Conservation (phyloP, 2,888 invertebrate species). For the Sussaba pulchella region DNA sequence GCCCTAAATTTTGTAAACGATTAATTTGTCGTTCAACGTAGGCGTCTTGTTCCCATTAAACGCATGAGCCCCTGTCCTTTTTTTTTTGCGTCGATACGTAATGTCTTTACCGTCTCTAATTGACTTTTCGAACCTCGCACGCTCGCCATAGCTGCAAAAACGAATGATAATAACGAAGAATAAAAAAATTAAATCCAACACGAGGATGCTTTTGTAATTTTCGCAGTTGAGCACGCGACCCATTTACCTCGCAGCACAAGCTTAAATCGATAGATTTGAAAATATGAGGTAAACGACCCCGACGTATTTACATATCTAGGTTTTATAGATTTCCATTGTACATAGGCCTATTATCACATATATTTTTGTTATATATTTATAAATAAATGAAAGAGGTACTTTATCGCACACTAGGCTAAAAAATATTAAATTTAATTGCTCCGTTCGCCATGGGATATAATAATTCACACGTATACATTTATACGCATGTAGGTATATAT, state of each 20-base stretch:
- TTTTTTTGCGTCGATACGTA: too few relatives aligned
- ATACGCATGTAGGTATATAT: constrained; percentile 5
- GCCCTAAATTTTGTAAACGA: too few relatives aligned
- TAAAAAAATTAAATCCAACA: neutral
- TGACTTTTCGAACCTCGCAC: too few relatives aligned
- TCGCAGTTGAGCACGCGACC: too few relatives aligned
- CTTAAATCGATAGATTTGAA: constrained; percentile 50
- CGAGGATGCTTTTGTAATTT: neutral
- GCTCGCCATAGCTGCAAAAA: too few relatives aligned
- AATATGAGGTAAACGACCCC: constrained; percentile 41
- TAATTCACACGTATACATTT: constrained; percentile 36
- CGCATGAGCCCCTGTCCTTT: too few relatives aligned
- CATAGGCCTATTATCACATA: constrained; percentile 79
- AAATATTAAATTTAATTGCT: constrained; percentile 45
- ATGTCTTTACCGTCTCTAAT: too few relatives aligned
- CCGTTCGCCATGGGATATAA: constrained; percentile 41
- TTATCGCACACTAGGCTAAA: constrained; percentile 71
- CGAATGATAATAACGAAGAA: too few relatives aligned
- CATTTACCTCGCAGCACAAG: constrained; percentile 48
- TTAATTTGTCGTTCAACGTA: too few relatives aligned
- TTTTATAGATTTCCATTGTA: constrained; percentile 77
- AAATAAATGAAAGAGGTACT: constrained; percentile 76
- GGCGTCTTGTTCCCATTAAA: too few relatives aligned
- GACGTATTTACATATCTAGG: constrained; percentile 75
- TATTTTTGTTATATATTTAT: constrained; percentile 82